Percentiles rank a stretch among this genome's conserved stretches.
phyloP scores from a whole-genome alignment of 2,113 vertebrate species.

The Corythornis madagascariensis region DNA sequence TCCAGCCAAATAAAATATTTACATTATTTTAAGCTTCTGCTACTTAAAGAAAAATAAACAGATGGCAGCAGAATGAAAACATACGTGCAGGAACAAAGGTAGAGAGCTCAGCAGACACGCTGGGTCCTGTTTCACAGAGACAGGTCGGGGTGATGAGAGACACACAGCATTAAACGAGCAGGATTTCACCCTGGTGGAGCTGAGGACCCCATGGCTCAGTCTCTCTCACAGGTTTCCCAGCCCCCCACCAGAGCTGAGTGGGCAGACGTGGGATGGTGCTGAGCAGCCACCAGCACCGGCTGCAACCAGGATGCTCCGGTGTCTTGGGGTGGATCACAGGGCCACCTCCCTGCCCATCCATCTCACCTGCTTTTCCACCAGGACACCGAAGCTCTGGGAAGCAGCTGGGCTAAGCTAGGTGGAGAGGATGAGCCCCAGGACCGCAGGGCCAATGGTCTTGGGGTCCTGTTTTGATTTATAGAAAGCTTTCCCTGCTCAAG shows the following conservation, averaged over 20 bases:
- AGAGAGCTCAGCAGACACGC: not conserved
- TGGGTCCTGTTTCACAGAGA: not conserved
- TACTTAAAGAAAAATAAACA: not conserved
- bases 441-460: not conserved
- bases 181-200: not conserved
- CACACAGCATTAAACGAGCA: accelerated
- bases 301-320: not conserved
- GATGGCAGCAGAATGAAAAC: not conserved
- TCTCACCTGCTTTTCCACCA: accelerated
- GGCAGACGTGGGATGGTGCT: accelerated
- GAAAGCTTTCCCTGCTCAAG: not conserved
- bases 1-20: not conserved
- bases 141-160: not conserved
- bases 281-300: accelerated
- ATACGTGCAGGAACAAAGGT: not conserved
- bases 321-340: not conserved
- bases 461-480: not conserved
- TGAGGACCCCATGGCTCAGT: not conserved
- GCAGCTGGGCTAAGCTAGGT: not conserved
- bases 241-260: not conserved
- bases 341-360: not conserved
- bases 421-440: not conserved
- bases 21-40: not conserved
- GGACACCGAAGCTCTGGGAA: not conserved
- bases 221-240: not conserved